These are phyloP conservation scores for Typhlomys cinereus DNA, from an alignment of 2,113 vertebrate species.

Conservation along the genomic window DNA sequence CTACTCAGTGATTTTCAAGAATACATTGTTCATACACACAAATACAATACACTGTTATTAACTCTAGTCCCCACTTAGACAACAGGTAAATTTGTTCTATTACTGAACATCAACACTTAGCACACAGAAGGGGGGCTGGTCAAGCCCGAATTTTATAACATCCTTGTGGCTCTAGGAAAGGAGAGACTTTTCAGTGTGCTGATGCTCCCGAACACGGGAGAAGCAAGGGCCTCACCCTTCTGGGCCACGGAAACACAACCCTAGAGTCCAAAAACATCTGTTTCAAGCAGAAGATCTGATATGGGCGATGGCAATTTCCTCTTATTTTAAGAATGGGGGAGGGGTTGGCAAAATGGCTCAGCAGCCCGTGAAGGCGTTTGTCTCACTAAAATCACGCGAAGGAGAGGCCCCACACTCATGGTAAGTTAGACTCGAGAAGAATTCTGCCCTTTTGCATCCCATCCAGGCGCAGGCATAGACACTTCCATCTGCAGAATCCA, in stretches of 20 bases:
- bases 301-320: neutral
- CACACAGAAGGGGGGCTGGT: neutral
- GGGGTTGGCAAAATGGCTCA: neutral
- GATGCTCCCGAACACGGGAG: too few relatives aligned
- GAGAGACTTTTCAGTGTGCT: neutral
- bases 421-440: neutral
- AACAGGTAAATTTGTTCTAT: neutral
- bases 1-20: neutral
- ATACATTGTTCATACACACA: neutral
- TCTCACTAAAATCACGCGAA: too few relatives aligned
- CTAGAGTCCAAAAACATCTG: neutral
- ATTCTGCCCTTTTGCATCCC: neutral
- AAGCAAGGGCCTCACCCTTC: neutral
- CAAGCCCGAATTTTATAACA: neutral
- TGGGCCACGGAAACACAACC: neutral
- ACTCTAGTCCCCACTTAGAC: neutral
- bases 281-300: neutral
- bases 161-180: neutral
- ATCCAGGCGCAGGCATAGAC: neutral
- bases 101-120: neutral
- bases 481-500: neutral
- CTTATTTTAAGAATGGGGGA: too few relatives aligned
- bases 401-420: neutral
- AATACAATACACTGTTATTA: neutral
- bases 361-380: neutral